Percentiles rank a stretch among this genome's conserved stretches.
Conservation (phyloP, 92 coral and sea anemone genomes). For the Epizoanthus illoricatus region DNA sequence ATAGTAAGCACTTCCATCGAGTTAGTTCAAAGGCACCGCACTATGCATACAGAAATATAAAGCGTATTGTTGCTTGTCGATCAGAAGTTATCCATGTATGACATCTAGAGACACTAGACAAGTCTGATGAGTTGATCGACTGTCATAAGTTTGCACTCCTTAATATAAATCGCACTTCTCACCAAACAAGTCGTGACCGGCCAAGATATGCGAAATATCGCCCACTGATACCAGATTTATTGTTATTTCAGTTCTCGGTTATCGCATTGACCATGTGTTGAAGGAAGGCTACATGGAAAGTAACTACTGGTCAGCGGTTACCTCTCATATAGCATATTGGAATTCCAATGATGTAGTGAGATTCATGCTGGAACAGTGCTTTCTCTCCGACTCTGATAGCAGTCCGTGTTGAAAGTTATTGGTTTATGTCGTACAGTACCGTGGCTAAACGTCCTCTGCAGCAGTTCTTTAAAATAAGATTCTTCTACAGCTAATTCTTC, state of each 20-base stretch:
- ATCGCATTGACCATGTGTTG: constrained; percentile 84
- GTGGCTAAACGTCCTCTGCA: too few species aligned
- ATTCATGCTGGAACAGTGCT: constrained; percentile 83
- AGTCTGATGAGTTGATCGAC: too few species aligned
- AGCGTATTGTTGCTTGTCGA: too few species aligned
- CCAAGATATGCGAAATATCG: neutral
- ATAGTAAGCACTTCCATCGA: too few species aligned
- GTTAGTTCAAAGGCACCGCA: too few species aligned
- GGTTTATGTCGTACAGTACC: neutral
- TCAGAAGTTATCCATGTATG: too few species aligned
- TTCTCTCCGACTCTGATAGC: constrained; percentile 19
- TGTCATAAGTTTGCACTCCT: neutral
- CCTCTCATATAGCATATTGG: constrained; percentile 97
- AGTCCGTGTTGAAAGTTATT: neutral
- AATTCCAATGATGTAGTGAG: constrained; percentile 87
- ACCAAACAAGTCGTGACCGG: neutral
- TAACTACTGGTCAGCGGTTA: constrained; percentile 96
- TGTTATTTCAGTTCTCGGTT: constrained; percentile 72
- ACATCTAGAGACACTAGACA: too few species aligned
- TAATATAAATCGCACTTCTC: neutral
- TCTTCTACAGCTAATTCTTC: too few species aligned
- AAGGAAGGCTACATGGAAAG: constrained; percentile 90
- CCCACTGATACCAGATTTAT: neutral
- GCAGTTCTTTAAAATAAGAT: too few species aligned
- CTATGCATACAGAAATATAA: too few species aligned